Conservation (phyloP, 2,888 invertebrate genomes). For the Glyphotaelius pellucidus region DNA sequence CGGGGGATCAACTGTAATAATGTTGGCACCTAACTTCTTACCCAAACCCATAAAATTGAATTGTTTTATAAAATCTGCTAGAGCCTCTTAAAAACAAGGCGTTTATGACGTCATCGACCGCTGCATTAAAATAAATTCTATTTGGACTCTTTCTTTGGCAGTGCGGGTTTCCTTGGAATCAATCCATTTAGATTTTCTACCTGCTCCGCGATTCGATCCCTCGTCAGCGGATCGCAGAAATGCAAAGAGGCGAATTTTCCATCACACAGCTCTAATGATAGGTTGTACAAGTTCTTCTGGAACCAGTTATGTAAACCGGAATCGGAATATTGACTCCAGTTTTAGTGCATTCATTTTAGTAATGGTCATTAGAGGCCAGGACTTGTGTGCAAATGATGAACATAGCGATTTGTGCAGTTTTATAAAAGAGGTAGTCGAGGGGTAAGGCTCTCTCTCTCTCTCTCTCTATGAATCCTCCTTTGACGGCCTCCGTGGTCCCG, state of each 20-base stretch:
- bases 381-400: background rate
- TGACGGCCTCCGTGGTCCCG: too few relatives aligned
- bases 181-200: conserved; percentile 22
- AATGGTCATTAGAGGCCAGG: background rate
- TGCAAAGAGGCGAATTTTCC: background rate
- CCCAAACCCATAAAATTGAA: too few relatives aligned
- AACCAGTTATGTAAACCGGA: background rate
- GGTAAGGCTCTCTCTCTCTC: too few relatives aligned
- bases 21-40: too few relatives aligned
- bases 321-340: background rate
- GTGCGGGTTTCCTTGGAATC: background rate
- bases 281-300: background rate
- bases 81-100: too few relatives aligned
- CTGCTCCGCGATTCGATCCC: conserved; percentile 10
- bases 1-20: too few relatives aligned
- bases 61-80: too few relatives aligned
- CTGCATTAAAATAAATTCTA: conserved; percentile 1
- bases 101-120: background rate
- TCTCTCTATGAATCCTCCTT: too few relatives aligned
- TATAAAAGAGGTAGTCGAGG: too few relatives aligned
- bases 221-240: conserved; percentile 10
- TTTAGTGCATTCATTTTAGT: background rate
- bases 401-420: too few relatives aligned
- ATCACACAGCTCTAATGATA: background rate
- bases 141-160: background rate